A percentile compares a stretch with the other conserved stretches of the same genome.
These are phyloP conservation scores for Stigmatopora nigra DNA, from an alignment of 2,113 vertebrate genomes.

Conservation along the genomic window DNA sequence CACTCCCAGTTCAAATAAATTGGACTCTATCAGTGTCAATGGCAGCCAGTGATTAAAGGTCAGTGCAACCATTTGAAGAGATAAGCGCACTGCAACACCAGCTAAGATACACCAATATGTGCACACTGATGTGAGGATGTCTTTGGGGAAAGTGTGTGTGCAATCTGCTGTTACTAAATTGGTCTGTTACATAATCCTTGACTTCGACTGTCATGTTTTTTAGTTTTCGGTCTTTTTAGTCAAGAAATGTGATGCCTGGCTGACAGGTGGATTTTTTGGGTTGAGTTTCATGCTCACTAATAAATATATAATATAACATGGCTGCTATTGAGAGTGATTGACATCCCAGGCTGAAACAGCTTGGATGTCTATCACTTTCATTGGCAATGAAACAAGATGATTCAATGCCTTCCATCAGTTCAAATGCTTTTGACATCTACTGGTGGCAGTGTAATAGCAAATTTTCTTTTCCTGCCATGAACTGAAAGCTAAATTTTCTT, in stretches of 20 bases:
- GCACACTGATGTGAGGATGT: not conserved
- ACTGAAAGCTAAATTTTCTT: too few species aligned
- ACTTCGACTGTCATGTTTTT: slow-evolving; percentile 10
- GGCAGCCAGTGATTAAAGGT: not conserved
- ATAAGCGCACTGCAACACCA: not conserved
- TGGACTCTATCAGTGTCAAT: not conserved
- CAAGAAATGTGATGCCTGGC: not conserved
- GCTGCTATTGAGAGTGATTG: too few species aligned
- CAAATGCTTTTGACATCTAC: too few species aligned
- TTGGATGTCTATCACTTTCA: too few species aligned
- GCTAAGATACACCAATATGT: not conserved
- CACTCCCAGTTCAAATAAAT: too few species aligned
- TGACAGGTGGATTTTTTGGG: not conserved
- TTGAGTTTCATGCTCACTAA: not conserved
- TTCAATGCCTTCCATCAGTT: too few species aligned
- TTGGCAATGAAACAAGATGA: too few species aligned
- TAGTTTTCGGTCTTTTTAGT: slow-evolving; percentile 8
- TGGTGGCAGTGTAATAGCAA: too few species aligned
- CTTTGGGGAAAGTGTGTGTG: slow-evolving; percentile 1
- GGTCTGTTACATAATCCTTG: slow-evolving; percentile 45
- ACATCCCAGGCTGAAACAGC: too few species aligned
- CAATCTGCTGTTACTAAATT: slow-evolving; percentile 41
- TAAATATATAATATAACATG: not conserved
- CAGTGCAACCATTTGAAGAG: not conserved
- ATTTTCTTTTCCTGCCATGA: too few species aligned